These are phyloP conservation scores for Gibbula magus DNA, from an alignment of 2,888 invertebrate genomes.

Conservation along the genomic window DNA sequence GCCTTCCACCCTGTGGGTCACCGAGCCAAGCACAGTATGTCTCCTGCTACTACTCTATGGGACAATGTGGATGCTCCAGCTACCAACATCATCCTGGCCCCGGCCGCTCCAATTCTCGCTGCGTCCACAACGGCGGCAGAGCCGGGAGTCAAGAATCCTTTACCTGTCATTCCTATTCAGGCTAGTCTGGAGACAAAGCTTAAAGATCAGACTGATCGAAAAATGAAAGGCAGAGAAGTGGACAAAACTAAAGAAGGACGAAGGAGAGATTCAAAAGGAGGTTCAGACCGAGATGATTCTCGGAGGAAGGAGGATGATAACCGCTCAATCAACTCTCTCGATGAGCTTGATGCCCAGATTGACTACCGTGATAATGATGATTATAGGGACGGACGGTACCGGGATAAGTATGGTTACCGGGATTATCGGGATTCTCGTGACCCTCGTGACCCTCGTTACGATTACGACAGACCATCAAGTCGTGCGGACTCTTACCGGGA, in stretches of 20 bases:
- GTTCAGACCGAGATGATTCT: not conserved
- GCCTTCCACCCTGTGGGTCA: constrained; percentile 55
- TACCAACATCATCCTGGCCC: constrained; percentile 59
- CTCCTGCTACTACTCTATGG: constrained; percentile 71
- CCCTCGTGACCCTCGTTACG: constrained; percentile 24
- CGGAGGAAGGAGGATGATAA: constrained; percentile 36
- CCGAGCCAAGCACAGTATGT: constrained; percentile 61
- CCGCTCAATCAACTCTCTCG: constrained; percentile 41
- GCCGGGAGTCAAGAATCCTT: not conserved
- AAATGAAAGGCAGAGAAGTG: not conserved
- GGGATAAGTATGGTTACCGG: constrained; percentile 23
- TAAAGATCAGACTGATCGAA: not conserved
- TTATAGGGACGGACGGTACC: not conserved
- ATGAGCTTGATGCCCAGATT: constrained; percentile 41
- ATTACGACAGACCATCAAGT: constrained; percentile 40
- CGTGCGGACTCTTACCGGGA: constrained; percentile 40
- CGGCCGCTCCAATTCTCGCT: constrained; percentile 49
- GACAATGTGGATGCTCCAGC: constrained; percentile 61
- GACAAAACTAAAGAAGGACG: not conserved
- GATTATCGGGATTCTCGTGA: constrained; percentile 24
- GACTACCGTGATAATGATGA: constrained; percentile 25
- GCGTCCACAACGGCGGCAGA: constrained; percentile 9
- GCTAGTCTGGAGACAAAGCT: constrained; percentile 5
- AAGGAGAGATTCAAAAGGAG: not conserved
- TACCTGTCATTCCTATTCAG: not conserved